Percentiles rank a stretch among this genome's conserved stretches.
Conservation (phyloP, 1,140 invertebrate genomes). For the Amyelois transitella region DNA sequence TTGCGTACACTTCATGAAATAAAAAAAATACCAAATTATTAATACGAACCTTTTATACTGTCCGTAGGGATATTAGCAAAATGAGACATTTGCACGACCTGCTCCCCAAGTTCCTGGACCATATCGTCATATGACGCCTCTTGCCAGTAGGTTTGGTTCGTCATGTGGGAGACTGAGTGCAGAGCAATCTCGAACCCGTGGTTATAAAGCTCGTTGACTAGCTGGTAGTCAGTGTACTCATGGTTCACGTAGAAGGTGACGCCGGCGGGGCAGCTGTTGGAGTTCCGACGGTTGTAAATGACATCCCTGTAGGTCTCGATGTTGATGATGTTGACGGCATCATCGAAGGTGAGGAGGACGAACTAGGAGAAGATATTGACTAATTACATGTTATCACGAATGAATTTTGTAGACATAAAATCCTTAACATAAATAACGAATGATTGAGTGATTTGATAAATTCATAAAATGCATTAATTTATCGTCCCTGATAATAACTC, state of each 20-base stretch:
- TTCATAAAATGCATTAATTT: background rate
- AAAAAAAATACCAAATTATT: conserved; percentile 52
- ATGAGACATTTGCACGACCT: conserved; percentile 67
- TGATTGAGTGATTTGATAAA: too few relatives aligned
- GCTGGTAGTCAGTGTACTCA: conserved; percentile 81
- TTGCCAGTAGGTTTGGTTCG: conserved; percentile 72
- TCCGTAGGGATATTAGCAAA: conserved; percentile 76
- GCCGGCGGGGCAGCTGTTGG: conserved; percentile 78
- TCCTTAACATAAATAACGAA: too few relatives aligned
- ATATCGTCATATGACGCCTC: conserved; percentile 59
- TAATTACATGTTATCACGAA: too few relatives aligned
- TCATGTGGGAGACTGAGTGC: conserved; percentile 76
- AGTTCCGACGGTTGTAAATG: conserved; percentile 76
- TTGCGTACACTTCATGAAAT: background rate
- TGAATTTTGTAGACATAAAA: too few relatives aligned
- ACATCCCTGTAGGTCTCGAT: conserved; percentile 78
- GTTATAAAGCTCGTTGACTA: conserved; percentile 78
- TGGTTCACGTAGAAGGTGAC: conserved; percentile 81
- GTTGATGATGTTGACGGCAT: conserved; percentile 80
- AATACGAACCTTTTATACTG: conserved; percentile 56
- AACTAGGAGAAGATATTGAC: conserved; percentile 16
- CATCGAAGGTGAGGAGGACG: conserved; percentile 81
- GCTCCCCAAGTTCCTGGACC: conserved; percentile 76
- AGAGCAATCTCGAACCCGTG: conserved; percentile 82
- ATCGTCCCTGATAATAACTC: background rate